Base-by-base conservation (phyloP, 1,140 invertebrate species). In the Ladona fulva region DNA sequence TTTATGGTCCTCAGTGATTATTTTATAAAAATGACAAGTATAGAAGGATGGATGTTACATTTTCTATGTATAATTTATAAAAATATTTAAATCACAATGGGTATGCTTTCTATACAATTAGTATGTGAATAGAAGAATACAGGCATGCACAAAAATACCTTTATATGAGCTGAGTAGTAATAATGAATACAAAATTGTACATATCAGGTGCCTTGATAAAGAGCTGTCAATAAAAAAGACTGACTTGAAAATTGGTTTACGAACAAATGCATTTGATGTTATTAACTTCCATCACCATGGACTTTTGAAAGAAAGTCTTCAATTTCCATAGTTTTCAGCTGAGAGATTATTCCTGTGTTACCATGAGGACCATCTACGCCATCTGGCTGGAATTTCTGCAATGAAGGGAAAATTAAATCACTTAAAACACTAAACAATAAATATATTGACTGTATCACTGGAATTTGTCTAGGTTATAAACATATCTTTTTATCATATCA, bases 241-340 rank as follows among this genome's bases (percentile, higher is more conserved):
- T 66, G 3, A 5, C 1, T 6, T 66, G n/a, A 66, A 12, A 66
- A 6, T 66, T 3, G n/a, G n/a, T 66, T 66, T 6, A 6, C 14
- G n/a, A 66, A 6, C 3, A 19, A 66, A 66, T 19, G 52, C 5
- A 16, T 19, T 22, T 19, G 52, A 12, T 22, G n/a, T 66, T 5
- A 66, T 66, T 66, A 66, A 66, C 52, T 66, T 66, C 52, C 52
- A 66, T 66, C 52, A 22, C 52, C 52, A 66, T 66, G 52, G 16
- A 66, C 52, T 66, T 66, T 66, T 66, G 52, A 66, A 22, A 66
- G 52, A 12, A 66, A 66, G n/a, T 66, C 52, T 22, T 66, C 52
- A 19, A 66, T 66, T 66, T 66, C 52, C 52, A 66, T 66, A 3
- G n/a, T 22, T 5, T 66, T 66, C 1, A 66, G n/a, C n/a, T 16